phyloP scores from a whole-genome alignment of 1,140 invertebrate genomes.

The Lordiphosa clarofinis region DNA sequence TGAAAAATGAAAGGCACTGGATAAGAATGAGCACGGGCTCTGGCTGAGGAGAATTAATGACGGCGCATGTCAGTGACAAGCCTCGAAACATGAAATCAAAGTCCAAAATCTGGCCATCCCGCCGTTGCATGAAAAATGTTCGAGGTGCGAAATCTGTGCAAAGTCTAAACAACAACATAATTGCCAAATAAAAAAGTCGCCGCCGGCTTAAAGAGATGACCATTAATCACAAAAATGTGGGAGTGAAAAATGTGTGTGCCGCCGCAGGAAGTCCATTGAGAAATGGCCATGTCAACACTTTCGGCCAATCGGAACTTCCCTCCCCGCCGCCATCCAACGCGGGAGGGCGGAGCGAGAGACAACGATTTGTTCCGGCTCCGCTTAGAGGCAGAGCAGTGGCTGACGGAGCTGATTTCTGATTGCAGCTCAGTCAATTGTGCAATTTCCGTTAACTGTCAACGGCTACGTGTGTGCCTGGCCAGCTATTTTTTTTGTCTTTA shows the following conservation, averaged over 20 bases:
- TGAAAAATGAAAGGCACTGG: conserved; percentile 60
- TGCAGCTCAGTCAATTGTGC: conserved; percentile 46
- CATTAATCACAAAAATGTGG: conserved; percentile 52
- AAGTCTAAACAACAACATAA: conserved; percentile 75
- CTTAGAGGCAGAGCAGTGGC: conserved; percentile 10
- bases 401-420: conserved; percentile 35
- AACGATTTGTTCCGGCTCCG: conserved; percentile 39
- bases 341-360: conserved; percentile 17
- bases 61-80: conserved; percentile 74
- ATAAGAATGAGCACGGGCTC: not conserved
- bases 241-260: conserved; percentile 30
- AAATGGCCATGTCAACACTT: conserved; percentile 70
- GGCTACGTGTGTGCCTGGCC: conserved; percentile 18
- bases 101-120: conserved; percentile 22
- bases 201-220: conserved; percentile 52
- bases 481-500: conserved; percentile 24
- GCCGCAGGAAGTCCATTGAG: conserved; percentile 21
- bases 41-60: conserved; percentile 66
- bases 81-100: conserved; percentile 73
- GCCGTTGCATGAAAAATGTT: conserved; percentile 62
- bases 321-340: not conserved
- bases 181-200: conserved; percentile 76
- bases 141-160: conserved; percentile 69
- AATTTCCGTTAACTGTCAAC: conserved; percentile 44
- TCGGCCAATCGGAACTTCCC: conserved; percentile 51